phyloP scores from a whole-genome alignment of 2,113 vertebrate species.

The Pica pica region DNA sequence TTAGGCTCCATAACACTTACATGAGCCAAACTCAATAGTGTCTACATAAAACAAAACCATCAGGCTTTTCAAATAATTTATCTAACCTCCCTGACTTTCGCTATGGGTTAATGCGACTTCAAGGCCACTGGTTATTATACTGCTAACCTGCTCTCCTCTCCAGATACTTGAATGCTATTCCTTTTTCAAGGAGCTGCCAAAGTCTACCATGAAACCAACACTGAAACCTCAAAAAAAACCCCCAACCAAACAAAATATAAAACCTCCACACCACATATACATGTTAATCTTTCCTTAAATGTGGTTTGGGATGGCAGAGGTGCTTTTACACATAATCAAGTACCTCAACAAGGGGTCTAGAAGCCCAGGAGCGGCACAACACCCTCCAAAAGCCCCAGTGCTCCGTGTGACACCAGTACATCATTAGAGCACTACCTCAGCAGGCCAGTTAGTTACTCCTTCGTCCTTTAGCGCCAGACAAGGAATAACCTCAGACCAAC shows the following conservation, averaged over 20 bases:
- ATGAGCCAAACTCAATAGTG: rapidly evolving
- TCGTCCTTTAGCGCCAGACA: neutral
- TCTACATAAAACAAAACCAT: neutral
- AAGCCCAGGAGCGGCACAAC: rapidly evolving
- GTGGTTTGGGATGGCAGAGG: neutral
- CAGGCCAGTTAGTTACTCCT: too few species aligned
- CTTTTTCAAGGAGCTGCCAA: neutral
- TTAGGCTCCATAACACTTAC: rapidly evolving
- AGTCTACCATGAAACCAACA: neutral
- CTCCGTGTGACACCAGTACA: rapidly evolving
- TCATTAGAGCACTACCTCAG: rapidly evolving
- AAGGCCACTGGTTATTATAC: neutral
- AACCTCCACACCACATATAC: rapidly evolving
- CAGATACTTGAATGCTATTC: neutral
- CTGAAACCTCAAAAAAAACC: neutral
- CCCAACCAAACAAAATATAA: neutral
- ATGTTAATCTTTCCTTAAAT: neutral
- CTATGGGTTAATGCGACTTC: neutral
- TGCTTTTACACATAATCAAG: neutral
- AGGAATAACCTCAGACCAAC: neutral
- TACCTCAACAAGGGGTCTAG: too few species aligned
- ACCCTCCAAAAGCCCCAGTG: neutral
- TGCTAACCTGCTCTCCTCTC: neutral
- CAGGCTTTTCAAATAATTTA: neutral
- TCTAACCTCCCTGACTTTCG: rapidly evolving